phyloP scores from a whole-genome alignment of 2,888 invertebrate genomes.

The Nudaria mundana region DNA sequence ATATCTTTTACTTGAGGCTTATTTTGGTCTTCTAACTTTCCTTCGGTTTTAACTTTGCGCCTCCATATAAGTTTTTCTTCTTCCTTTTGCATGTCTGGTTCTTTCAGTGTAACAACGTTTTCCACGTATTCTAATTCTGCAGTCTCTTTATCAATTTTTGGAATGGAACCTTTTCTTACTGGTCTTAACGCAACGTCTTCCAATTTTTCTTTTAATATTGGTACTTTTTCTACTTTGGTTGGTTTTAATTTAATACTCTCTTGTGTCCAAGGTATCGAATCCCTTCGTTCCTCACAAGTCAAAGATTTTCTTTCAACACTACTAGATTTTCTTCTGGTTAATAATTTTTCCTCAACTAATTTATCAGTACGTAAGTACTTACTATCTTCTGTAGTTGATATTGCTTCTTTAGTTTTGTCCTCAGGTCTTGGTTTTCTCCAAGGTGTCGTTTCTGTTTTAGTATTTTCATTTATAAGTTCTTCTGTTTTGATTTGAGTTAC shows the following conservation, averaged over 20 bases:
- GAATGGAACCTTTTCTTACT: conserved; percentile 58
- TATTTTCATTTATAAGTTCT: conserved; percentile 10
- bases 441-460: neutral
- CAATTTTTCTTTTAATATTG: conserved; percentile 77
- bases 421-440: conserved; percentile 20
- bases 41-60: conserved; percentile 30
- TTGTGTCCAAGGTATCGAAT: conserved; percentile 81
- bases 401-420: conserved; percentile 5
- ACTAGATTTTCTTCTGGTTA: conserved; percentile 27
- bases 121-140: conserved; percentile 80
- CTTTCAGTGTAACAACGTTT: conserved; percentile 79
- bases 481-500: neutral
- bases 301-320: conserved; percentile 31
- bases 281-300: conserved; percentile 43
- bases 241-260: conserved; percentile 83
- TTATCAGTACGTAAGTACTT: conserved; percentile 16
- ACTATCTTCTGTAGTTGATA: conserved; percentile 15
- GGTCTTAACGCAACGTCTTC: conserved; percentile 67
- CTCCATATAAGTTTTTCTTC: conserved; percentile 22
- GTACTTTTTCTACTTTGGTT: conserved; percentile 79
- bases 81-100: conserved; percentile 30
- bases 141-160: conserved; percentile 54
- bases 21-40: conserved; percentile 8
- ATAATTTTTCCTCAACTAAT: conserved; percentile 17
- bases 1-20: too few relatives aligned